Conservation (phyloP, 2,888 invertebrate genomes). For the Cryptocheilus praepositus region DNA sequence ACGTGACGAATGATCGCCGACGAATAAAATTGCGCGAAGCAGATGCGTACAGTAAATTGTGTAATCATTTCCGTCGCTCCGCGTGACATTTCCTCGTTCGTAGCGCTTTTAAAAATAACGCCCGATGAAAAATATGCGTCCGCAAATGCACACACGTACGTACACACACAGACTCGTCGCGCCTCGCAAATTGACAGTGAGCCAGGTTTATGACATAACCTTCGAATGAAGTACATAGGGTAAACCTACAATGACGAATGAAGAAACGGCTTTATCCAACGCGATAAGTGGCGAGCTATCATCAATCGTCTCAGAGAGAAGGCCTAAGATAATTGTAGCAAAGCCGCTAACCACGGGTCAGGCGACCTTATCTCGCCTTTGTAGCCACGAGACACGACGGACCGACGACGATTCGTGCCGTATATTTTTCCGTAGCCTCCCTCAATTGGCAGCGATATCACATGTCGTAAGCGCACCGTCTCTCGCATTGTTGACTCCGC, state of each 20-base stretch:
- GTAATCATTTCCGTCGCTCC: too few species aligned
- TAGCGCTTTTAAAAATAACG: background rate
- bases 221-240: slow-evolving; percentile 17
- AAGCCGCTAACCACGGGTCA: slow-evolving; percentile 31
- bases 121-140: background rate
- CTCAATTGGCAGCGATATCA: too few species aligned
- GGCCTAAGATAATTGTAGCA: slow-evolving; percentile 33
- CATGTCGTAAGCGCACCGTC: too few species aligned
- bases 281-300: slow-evolving; percentile 25
- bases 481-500: too few species aligned
- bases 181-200: background rate
- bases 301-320: slow-evolving; percentile 27
- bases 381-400: slow-evolving; percentile 31
- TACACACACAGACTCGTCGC: too few species aligned
- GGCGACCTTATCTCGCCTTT: slow-evolving; percentile 24
- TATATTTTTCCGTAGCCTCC: background rate
- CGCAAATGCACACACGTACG: too few species aligned
- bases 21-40: too few species aligned
- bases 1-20: too few species aligned
- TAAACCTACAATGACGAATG: slow-evolving; percentile 18
- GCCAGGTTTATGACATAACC: slow-evolving; percentile 19
- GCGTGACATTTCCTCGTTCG: background rate
- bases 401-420: slow-evolving; percentile 35
- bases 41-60: too few species aligned
- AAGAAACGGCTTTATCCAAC: slow-evolving; percentile 22